Evolutionary conservation across 2,113 vertebrate genomes (phyloP).

Genomic region (Oryzias woworae): DNA sequence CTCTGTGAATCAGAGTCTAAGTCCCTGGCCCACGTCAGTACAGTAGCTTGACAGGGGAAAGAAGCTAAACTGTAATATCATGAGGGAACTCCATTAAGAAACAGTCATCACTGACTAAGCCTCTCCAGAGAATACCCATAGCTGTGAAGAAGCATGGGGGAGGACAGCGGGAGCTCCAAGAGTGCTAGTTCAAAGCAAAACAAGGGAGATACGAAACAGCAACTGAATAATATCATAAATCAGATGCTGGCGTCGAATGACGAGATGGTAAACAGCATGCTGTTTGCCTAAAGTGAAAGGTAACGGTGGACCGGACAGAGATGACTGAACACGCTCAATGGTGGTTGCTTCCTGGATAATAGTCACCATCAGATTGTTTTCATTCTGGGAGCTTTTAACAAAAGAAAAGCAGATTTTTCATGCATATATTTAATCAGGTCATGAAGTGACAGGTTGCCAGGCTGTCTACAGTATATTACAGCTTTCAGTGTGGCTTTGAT

Average conservation of each 20-base stretch:
- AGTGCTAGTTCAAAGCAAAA: constrained; percentile 36
- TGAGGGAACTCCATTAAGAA: constrained; percentile 66
- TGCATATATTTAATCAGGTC: constrained; percentile 6
- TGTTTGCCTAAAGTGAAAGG: constrained; percentile 38
- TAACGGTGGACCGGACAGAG: constrained; percentile 27
- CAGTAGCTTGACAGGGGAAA: constrained; percentile 62
- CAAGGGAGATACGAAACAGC: constrained; percentile 18
- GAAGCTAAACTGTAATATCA: constrained; percentile 61
- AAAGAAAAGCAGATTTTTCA: constrained; percentile 11
- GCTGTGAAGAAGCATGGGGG: constrained; percentile 39
- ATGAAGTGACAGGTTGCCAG: constrained; percentile 18
- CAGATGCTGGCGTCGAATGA: constrained; percentile 32
- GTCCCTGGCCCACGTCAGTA: constrained; percentile 62
- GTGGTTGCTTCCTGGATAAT: constrained; percentile 8
- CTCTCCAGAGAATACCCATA: constrained; percentile 48
- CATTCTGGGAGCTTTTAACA: background rate
- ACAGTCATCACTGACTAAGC: constrained; percentile 64
- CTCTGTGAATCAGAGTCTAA: constrained; percentile 62
- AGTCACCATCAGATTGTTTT: constrained; percentile 9
- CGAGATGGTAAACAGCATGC: constrained; percentile 38
- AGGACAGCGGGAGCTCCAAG: constrained; percentile 35
- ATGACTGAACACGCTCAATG: constrained; percentile 18
- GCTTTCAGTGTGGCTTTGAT: constrained; percentile 31
- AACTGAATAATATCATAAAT: constrained; percentile 33
- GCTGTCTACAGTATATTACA: constrained; percentile 13